Evolutionary conservation across 2,797 vertebrate species (phyloP).

Genomic region (Denticeps clupeoides): DNA sequence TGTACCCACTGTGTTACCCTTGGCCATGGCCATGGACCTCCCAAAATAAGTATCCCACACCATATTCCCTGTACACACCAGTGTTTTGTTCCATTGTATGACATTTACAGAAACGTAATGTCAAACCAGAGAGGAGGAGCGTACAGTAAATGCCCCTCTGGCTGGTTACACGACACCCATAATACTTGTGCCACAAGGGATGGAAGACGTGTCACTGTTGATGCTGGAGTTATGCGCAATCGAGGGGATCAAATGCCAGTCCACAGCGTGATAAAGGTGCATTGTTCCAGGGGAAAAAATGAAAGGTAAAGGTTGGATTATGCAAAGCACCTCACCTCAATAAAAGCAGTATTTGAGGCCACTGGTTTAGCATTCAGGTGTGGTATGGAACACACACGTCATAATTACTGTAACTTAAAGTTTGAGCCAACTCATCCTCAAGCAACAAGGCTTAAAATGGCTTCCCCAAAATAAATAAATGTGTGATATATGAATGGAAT

Average conservation of each 20-base stretch:
- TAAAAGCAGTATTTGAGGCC: conserved; percentile 28
- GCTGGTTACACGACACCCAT: conserved; percentile 53
- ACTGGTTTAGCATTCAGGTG: neutral
- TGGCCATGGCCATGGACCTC: conserved; percentile 29
- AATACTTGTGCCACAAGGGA: conserved; percentile 24
- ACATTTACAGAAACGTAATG: neutral
- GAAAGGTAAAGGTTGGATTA: too few species aligned
- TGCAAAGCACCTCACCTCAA: too few species aligned
- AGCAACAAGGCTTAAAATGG: too few species aligned
- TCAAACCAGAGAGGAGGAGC: neutral
- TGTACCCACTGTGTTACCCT: conserved; percentile 39
- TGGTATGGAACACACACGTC: too few species aligned
- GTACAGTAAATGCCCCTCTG: conserved; percentile 11
- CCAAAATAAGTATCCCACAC: too few species aligned
- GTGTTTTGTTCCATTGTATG: too few species aligned
- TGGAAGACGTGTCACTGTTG: conserved; percentile 42
- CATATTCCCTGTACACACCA: neutral
- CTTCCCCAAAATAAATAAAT: too few species aligned
- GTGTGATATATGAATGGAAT: too few species aligned
- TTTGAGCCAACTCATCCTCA: too few species aligned
- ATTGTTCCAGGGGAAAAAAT: conserved; percentile 29
- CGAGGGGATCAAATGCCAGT: conserved; percentile 37
- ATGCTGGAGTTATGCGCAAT: conserved; percentile 41
- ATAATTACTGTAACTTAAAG: too few species aligned
- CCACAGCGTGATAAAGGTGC: conserved; percentile 31